phyloP scores from a whole-genome alignment of 2,888 invertebrate species.

The Thecocarcelia acutangulata region DNA sequence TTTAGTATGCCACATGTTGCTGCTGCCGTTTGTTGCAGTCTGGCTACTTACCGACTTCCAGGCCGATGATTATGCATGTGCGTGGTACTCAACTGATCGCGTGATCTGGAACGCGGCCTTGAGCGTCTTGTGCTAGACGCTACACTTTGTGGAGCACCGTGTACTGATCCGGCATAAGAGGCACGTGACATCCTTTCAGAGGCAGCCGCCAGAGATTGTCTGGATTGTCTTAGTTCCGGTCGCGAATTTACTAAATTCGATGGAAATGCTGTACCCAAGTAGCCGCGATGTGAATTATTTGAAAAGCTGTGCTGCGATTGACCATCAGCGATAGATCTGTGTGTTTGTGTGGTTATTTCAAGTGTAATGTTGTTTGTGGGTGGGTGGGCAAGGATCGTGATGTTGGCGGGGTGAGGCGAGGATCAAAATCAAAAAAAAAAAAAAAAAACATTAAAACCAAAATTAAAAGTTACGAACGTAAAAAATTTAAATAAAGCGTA shows the following conservation, averaged over 20 bases:
- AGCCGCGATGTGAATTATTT: constrained; percentile 89
- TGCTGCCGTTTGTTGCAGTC: constrained; percentile 28
- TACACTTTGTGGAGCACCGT: constrained; percentile 83
- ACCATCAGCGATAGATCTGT: constrained; percentile 91
- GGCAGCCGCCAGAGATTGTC: constrained; percentile 91
- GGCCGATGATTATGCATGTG: constrained; percentile 84
- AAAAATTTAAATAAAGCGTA: constrained; percentile 24
- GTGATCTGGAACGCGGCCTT: constrained; percentile 89
- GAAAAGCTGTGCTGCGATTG: constrained; percentile 95
- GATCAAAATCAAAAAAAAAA: no score
- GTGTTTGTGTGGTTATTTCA: constrained; percentile 26
- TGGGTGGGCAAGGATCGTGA: constrained; percentile 28
- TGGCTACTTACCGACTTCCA: constrained; percentile 86
- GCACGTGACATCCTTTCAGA: constrained; percentile 91
- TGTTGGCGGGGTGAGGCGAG: constrained; percentile 24
- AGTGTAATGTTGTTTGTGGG: constrained; percentile 15
- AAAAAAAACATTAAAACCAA: constrained; percentile 51
- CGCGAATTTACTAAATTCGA: constrained; percentile 89
- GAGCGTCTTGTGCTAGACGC: constrained; percentile 86
- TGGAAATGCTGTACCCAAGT: constrained; percentile 86
- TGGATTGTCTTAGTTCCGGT: constrained; percentile 92
- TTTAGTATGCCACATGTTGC: constrained; percentile 30
- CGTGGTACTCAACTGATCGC: constrained; percentile 84
- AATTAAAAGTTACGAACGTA: constrained; percentile 36
- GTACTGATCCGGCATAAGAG: constrained; percentile 86